Conservation (phyloP, 2,888 invertebrate species). For the Scaptomyza tumidula region DNA sequence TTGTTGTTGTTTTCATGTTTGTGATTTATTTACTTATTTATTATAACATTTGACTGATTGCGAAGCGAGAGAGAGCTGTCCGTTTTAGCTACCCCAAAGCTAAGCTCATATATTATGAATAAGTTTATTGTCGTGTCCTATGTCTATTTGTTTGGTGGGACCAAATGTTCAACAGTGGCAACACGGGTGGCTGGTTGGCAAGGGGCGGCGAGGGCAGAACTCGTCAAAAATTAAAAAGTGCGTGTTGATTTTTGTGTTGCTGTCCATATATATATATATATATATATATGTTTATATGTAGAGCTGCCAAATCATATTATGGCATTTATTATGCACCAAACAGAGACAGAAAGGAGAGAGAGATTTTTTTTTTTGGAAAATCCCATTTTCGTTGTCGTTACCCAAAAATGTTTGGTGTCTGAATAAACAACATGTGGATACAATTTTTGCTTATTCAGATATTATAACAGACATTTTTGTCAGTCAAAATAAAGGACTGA, state of each 20-base stretch:
- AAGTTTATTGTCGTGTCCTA: constrained; percentile 67
- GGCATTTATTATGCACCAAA: constrained; percentile 67
- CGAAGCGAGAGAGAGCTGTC: constrained; percentile 27
- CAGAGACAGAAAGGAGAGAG: neutral
- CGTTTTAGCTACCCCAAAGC: neutral
- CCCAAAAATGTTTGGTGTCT: constrained; percentile 5
- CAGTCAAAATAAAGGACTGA: neutral
- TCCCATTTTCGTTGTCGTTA: constrained; percentile 49
- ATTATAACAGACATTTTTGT: neutral
- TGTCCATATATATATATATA: constrained; percentile 36
- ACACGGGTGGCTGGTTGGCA: neutral
- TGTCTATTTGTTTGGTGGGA: constrained; percentile 51
- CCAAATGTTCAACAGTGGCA: neutral
- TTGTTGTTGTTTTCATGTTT: constrained; percentile 23
- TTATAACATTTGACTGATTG: constrained; percentile 74
- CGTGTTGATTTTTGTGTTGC: constrained; percentile 57
- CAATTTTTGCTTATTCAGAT: constrained; percentile 8
- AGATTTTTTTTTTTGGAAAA: constrained; percentile 26
- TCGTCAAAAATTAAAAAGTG: constrained; percentile 52
- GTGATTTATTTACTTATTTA: constrained; percentile 71
- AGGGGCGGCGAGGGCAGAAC: neutral
- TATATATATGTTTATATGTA: too few relatives aligned
- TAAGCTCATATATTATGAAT: constrained; percentile 70
- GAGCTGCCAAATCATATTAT: constrained; percentile 70
- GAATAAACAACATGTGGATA: constrained; percentile 3